These are phyloP conservation scores for Branchipolynoe longqiensis DNA, from an alignment of 2,888 invertebrate genomes.

Conservation along the genomic window DNA sequence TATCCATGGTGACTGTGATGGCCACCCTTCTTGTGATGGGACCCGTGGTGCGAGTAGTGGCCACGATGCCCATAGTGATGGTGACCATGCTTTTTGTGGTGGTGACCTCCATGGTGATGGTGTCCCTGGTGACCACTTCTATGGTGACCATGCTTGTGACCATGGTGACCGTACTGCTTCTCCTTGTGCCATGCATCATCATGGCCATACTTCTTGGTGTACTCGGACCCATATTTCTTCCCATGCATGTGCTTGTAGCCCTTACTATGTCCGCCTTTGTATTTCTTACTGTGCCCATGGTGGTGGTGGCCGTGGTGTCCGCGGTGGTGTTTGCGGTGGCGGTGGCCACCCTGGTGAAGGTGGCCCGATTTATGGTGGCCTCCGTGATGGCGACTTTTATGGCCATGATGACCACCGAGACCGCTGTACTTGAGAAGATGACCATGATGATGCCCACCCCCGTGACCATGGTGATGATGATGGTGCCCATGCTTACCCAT, in stretches of 20 bases:
- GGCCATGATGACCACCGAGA: neutral
- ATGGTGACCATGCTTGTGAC: conserved; percentile 16
- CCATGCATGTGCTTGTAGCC: neutral
- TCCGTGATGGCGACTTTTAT: neutral
- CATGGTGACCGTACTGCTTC: neutral
- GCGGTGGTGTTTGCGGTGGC: neutral
- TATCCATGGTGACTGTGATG: conserved; percentile 2
- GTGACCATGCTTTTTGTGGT: conserved; percentile 15
- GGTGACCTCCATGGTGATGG: conserved; percentile 5
- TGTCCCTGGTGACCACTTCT: neutral
- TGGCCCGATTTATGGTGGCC: conserved; percentile 3
- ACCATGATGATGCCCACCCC: conserved; percentile 1
- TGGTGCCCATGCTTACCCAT: neutral
- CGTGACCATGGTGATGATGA: conserved; percentile 26
- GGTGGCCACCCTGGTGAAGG: neutral
- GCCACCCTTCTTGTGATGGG: conserved; percentile 9
- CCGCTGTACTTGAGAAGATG: neutral
- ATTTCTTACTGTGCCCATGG: conserved; percentile 11
- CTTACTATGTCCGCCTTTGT: neutral
- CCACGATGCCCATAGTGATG: conserved; percentile 7
- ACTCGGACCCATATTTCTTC: conserved; percentile 2
- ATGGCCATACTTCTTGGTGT: conserved; percentile 25
- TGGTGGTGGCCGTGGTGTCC: conserved; percentile 10
- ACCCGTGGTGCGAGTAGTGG: neutral
- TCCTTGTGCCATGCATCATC: neutral